Percentiles rank a stretch among this genome's conserved stretches.
Conservation (phyloP, 2,113 vertebrate genomes). For the Motacilla alba region DNA sequence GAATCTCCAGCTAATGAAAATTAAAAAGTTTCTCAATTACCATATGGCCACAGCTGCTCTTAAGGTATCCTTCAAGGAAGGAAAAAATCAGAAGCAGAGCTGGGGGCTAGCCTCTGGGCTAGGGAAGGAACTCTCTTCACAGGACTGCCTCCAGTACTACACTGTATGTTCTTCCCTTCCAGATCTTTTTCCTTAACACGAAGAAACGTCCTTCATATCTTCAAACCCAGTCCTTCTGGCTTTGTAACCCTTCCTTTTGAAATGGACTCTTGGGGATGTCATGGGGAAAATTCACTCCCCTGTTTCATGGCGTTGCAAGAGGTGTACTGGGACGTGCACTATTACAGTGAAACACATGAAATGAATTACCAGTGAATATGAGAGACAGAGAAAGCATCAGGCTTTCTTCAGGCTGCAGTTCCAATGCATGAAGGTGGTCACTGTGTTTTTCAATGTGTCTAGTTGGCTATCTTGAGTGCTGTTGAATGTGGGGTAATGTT, state of each 20-base stretch:
- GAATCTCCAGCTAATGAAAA: background rate
- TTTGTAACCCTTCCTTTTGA: background rate
- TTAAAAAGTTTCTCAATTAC: background rate
- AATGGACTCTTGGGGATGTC: background rate
- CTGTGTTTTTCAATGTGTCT: background rate
- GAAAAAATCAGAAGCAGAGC: background rate
- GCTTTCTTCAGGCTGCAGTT: background rate
- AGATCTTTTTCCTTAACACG: background rate
- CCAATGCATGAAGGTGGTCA: background rate
- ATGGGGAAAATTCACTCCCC: background rate
- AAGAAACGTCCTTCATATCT: background rate
- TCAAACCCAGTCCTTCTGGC: background rate
- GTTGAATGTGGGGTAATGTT: background rate
- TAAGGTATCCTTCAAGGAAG: background rate
- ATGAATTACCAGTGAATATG: background rate
- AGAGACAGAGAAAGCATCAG: background rate
- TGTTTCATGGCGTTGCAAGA: background rate
- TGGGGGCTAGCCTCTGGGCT: background rate
- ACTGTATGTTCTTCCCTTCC: background rate
- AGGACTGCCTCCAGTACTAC: background rate
- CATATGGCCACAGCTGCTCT: background rate
- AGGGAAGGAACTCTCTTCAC: background rate
- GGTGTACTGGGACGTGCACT: fast-evolving
- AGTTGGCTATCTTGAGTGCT: background rate
- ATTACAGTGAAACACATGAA: background rate